Conservation (phyloP, 2,888 invertebrate genomes). For the Muscina levida region DNA sequence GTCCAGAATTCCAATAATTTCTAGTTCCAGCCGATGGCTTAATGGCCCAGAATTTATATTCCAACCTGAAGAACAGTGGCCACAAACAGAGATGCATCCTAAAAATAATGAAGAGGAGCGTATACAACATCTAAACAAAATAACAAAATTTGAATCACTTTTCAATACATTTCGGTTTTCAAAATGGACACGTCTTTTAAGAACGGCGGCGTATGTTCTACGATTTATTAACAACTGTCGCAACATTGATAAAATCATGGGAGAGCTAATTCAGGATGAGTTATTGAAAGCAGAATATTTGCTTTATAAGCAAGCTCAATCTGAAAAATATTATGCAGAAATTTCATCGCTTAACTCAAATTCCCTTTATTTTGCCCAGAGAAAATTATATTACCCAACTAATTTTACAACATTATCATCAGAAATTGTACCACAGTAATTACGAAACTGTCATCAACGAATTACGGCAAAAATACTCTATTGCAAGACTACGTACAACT, state of each 20-base stretch:
- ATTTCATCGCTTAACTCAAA: constrained; percentile 6
- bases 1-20: background rate
- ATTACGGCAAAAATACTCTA: constrained; percentile 33
- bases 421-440: constrained; percentile 17
- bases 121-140: background rate
- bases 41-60: constrained; percentile 35
- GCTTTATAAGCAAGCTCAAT: constrained; percentile 50
- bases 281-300: constrained; percentile 21
- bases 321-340: constrained; percentile 40
- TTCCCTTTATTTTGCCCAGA: constrained; percentile 57
- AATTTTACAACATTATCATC: constrained; percentile 37
- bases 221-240: constrained; percentile 29
- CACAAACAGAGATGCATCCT: constrained; percentile 5
- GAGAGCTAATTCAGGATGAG: constrained; percentile 43
- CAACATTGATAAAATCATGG: constrained; percentile 1
- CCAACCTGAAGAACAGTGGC: no score
- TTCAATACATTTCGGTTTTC: no score
- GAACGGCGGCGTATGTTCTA: no score
- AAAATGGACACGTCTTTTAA: no score
- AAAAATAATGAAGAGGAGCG: background rate
- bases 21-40: constrained; percentile 30
- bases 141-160: no score
- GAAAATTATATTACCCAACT: constrained; percentile 24
- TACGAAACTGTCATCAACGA: constrained; percentile 45
- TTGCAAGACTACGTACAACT: constrained; percentile 19